A percentile compares a stretch with the other conserved stretches of the same genome.
Conservation (phyloP, 2,888 invertebrate species). For the Melieria omissa region DNA sequence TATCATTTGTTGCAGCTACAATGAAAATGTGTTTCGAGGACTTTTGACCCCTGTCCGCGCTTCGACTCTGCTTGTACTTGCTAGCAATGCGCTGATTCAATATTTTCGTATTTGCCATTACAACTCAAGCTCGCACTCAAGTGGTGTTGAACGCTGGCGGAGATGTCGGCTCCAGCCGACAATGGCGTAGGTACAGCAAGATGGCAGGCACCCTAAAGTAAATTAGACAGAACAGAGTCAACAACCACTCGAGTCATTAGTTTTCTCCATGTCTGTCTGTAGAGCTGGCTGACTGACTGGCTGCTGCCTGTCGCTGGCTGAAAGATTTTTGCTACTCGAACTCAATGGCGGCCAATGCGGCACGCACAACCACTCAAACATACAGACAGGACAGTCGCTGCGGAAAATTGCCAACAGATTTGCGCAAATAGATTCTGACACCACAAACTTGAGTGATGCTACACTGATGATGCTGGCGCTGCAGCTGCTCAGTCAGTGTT, state of each 20-base stretch:
- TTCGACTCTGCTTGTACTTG: neutral
- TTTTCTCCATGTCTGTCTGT: constrained; percentile 34
- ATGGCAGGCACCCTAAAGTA: constrained; percentile 31
- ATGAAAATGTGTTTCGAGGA: constrained; percentile 1
- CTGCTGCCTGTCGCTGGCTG: constrained; percentile 26
- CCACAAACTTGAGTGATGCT: constrained; percentile 36
- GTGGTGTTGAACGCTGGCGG: too few relatives aligned
- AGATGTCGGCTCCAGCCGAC: neutral
- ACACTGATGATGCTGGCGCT: constrained; percentile 13
- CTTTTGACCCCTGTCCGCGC: neutral
- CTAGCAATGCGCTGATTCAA: constrained; percentile 17
- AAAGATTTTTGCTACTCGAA: constrained; percentile 24
- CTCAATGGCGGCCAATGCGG: constrained; percentile 5
- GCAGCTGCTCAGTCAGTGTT: neutral
- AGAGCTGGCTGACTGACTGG: constrained; percentile 12
- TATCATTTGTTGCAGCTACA: neutral
- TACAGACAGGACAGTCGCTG: neutral
- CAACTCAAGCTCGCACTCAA: neutral
- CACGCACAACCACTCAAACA: neutral
- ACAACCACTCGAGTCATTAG: constrained; percentile 46
- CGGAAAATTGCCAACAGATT: constrained; percentile 37
- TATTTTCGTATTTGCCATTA: constrained; percentile 21
- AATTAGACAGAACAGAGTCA: constrained; percentile 46
- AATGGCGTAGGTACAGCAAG: too few relatives aligned
- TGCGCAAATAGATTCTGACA: constrained; percentile 44